phyloP scores from a whole-genome alignment of 2,888 invertebrate genomes.

The Polyommatus icarus region DNA sequence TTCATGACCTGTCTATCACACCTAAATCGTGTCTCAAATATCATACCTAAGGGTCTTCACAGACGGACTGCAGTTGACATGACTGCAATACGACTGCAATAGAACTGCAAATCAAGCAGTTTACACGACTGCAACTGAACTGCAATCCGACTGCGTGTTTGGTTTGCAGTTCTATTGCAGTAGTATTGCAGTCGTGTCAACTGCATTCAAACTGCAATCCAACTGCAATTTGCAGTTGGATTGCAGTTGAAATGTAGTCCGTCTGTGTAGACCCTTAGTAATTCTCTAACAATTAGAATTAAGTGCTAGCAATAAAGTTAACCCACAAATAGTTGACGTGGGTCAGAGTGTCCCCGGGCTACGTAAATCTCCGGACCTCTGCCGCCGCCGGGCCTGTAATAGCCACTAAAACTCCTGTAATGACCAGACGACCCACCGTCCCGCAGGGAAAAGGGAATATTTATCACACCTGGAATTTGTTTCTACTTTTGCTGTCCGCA shows the following conservation, averaged over 20 bases:
- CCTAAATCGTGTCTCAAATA: neutral
- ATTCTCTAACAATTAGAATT: neutral
- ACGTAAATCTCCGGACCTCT: constrained; percentile 24
- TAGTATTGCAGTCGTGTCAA: too few species aligned
- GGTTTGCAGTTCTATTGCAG: too few species aligned
- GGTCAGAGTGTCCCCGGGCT: constrained; percentile 14
- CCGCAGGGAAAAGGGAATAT: constrained; percentile 20
- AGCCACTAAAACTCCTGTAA: constrained; percentile 41
- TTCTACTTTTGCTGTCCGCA: constrained; percentile 6
- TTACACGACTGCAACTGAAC: too few species aligned
- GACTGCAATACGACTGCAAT: too few species aligned
- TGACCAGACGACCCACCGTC: constrained; percentile 37
- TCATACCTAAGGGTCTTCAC: neutral
- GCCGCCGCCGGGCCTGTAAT: constrained; percentile 33
- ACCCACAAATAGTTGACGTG: constrained; percentile 22
- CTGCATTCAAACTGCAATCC: too few species aligned
- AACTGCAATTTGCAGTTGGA: too few species aligned
- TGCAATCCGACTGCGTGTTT: too few species aligned
- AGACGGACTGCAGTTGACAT: too few species aligned
- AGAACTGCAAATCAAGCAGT: too few species aligned
- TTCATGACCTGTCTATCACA: neutral
- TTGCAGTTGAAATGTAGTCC: too few species aligned
- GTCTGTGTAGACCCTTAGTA: too few species aligned
- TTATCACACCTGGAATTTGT: constrained; percentile 26
- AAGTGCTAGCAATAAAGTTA: constrained; percentile 19